Evolutionary conservation across 1,140 invertebrate genomes (phyloP).

Genomic region (Cataglyphis hispanica): DNA sequence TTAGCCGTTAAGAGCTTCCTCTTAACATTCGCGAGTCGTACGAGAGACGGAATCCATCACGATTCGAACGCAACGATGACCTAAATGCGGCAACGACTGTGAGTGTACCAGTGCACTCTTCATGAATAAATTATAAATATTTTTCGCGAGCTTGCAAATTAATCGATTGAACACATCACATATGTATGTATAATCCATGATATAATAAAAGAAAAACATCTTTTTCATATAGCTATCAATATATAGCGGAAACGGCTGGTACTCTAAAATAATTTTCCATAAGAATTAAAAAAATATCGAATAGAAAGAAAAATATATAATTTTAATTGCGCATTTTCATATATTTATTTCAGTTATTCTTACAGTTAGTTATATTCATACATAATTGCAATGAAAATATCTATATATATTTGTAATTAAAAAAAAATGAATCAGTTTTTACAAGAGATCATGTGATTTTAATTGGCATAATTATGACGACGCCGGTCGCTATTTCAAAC

Average conservation of each 20-base stretch:
- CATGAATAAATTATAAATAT: not conserved
- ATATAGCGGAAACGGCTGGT: not conserved
- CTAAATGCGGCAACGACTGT: constrained; percentile 66
- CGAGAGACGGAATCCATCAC: constrained; percentile 49
- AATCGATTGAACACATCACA: not conserved
- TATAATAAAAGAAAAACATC: not conserved
- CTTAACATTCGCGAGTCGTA: constrained; percentile 64
- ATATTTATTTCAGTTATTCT: not conserved
- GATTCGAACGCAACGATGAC: constrained; percentile 60
- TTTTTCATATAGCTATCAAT: not conserved
- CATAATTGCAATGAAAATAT: not conserved
- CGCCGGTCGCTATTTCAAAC: constrained; percentile 13
- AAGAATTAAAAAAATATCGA: not conserved
- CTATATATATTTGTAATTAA: not conserved
- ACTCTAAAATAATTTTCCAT: not conserved
- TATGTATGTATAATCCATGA: not conserved
- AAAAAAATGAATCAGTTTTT: not conserved
- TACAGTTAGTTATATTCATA: not conserved
- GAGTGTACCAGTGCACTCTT: not conserved
- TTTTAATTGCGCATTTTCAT: not conserved
- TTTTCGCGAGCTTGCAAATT: not conserved
- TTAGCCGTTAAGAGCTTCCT: constrained; percentile 24
- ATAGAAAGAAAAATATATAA: not conserved
- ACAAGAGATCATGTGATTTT: not conserved
- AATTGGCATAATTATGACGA: constrained; percentile 13